Base-by-base conservation (phyloP, 92 coral and sea anemone genomes). In the Phenganax stokvisi region DNA sequence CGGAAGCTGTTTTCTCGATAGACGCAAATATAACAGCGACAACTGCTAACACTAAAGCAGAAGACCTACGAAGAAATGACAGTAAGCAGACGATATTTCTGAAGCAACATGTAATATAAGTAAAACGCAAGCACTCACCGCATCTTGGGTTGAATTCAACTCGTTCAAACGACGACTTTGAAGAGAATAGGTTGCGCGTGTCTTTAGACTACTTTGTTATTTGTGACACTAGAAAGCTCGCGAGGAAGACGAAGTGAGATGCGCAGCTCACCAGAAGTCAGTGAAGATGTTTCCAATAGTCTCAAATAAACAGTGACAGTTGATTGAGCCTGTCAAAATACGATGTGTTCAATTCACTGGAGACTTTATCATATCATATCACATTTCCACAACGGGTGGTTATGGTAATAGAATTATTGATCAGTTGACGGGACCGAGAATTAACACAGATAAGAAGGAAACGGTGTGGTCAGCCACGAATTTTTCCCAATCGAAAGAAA, bases 371-470 rank as follows among this genome's bases (percentile, higher is more conserved):
- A 61, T 77, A 77, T 77, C 81, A 61, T 79, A 79, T 79, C 83
- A 79, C 74, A 79, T 79, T 79, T 62, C 74, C 81, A 25, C 83
- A 27, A 44, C 83, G 69, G 83, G 83, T 79, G 83, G 83, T 65
- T 63, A 79, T 79, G 53, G n/a, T 79, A 79, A 79, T 79, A 79
- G 63, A 79, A 79, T 63, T 78, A 63, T 57, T 28, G 71, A 63
- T 79, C 83, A 79, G 73, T 63, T 79, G 74, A 79, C 74, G 83
- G 61, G 61, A 27, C 59, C 83, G 8, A 63, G 83, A 79, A 79
- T 79, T 79, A 60, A 72, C 74, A 79, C 52, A 79, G 83, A 79
- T 79, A 79, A 79, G 83, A 79, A 79, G 83, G 83, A 79, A 79
- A 79, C 25, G 83, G 83, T 79, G 81, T 76, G 83, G 74, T 65